Evolutionary conservation across 2,888 invertebrate genomes (phyloP).

Genomic region (Lapara coniferarum): DNA sequence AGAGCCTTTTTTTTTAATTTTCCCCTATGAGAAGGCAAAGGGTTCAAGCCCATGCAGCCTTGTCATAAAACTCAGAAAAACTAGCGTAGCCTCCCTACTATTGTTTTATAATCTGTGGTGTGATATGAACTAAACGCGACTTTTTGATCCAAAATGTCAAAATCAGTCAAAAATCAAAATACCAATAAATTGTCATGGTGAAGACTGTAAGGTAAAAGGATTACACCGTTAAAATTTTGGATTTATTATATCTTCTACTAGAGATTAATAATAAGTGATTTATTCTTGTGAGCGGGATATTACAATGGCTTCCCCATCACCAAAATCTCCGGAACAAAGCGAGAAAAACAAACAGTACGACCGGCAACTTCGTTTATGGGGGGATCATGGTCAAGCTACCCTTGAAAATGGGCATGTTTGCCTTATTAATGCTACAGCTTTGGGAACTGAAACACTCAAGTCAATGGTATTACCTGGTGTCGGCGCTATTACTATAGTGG

Average conservation of each 20-base stretch:
- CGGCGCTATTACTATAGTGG: conserved; percentile 95
- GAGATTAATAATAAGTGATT: not conserved
- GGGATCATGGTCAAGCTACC: conserved; percentile 97
- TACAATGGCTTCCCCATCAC: conserved; percentile 86
- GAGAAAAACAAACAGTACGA: conserved; percentile 92
- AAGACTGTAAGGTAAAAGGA: too few species aligned
- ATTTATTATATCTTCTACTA: not conserved
- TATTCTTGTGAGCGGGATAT: not conserved
- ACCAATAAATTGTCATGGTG: too few species aligned
- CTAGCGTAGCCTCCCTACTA: too few species aligned
- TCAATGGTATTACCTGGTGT: conserved; percentile 97
- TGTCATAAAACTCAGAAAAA: too few species aligned
- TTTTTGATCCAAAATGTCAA: too few species aligned
- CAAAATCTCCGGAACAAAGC: conserved; percentile 88
- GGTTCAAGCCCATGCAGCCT: too few species aligned
- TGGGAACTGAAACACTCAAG: conserved; percentile 97
- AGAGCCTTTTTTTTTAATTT: too few species aligned
- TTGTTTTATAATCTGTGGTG: too few species aligned
- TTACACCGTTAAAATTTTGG: too few species aligned
- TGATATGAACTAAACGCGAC: too few species aligned
- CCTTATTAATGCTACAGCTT: conserved; percentile 95
- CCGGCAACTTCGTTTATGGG: conserved; percentile 96
- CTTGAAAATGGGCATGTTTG: conserved; percentile 96
- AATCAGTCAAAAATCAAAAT: too few species aligned
- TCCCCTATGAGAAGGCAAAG: too few species aligned